Evolutionary conservation across 2,888 invertebrate species (phyloP).

Genomic region (Cheilosia scutellata): DNA sequence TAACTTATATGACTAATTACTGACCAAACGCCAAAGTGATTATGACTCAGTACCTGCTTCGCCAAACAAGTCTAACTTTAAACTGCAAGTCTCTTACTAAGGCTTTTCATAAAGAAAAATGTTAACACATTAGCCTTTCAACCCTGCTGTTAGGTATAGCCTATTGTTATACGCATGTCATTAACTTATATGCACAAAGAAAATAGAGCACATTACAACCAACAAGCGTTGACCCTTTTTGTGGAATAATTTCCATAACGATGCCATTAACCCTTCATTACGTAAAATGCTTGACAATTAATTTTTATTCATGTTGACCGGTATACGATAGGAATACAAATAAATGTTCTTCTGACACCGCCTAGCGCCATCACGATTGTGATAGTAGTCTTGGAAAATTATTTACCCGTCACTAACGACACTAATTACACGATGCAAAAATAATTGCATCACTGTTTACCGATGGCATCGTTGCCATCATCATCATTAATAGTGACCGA

Average conservation of each 20-base stretch:
- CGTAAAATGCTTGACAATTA: slow-evolving; percentile 59
- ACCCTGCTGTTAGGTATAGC: no score
- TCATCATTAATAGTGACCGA: background rate
- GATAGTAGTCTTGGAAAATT: slow-evolving; percentile 60
- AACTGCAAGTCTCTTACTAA: no score
- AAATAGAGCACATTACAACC: no score
- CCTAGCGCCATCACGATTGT: background rate
- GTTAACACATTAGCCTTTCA: no score
- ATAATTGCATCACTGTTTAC: slow-evolving; percentile 58
- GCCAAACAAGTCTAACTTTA: no score
- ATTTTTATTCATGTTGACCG: slow-evolving; percentile 52
- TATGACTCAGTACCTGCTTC: no score
- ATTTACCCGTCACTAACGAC: slow-evolving; percentile 65
- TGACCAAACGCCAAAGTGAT: no score
- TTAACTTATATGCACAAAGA: no score
- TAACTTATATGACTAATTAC: no score
- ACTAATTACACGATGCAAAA: slow-evolving; percentile 70
- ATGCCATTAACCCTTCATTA: slow-evolving; percentile 67
- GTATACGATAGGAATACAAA: slow-evolving; percentile 59
- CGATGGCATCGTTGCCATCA: slow-evolving; percentile 28
- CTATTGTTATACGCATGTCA: no score
- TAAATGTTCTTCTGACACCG: slow-evolving; percentile 19
- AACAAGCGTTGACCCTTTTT: slow-evolving; percentile 20
- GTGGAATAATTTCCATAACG: slow-evolving; percentile 48
- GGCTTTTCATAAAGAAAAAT: no score